phyloP scores from a whole-genome alignment of 2,888 invertebrate genomes.

The Chaitophorus viminalis region DNA sequence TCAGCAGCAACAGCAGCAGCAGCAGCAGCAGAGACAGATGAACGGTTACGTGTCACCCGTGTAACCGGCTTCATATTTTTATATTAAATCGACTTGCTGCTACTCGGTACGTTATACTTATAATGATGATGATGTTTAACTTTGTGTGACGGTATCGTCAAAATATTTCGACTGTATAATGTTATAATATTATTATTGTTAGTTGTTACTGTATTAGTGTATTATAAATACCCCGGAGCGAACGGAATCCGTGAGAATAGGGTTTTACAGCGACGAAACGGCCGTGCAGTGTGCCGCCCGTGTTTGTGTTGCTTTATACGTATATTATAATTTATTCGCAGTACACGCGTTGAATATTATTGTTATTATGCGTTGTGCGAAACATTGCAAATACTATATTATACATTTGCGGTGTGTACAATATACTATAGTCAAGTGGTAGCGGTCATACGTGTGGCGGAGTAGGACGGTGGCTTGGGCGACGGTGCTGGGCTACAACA shows the following conservation, averaged over 20 bases:
- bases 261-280: neutral
- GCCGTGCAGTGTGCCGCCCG: neutral
- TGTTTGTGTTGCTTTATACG: too few species aligned
- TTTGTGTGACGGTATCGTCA: neutral
- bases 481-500: neutral
- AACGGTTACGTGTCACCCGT: constrained; percentile 59
- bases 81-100: neutral
- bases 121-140: neutral
- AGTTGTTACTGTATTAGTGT: too few species aligned
- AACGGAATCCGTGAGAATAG: too few species aligned
- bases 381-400: neutral
- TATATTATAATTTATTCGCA: too few species aligned
- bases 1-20: constrained; percentile 42
- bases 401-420: too few species aligned
- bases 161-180: too few species aligned
- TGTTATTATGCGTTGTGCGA: neutral
- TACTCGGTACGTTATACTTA: neutral
- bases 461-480: neutral
- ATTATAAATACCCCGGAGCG: too few species aligned
- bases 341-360: neutral
- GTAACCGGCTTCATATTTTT: neutral
- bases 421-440: neutral
- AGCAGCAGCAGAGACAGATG: constrained; percentile 51
- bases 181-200: too few species aligned
- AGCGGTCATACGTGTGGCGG: neutral